These are phyloP conservation scores for Phymatocera aterrima DNA, from an alignment of 2,888 invertebrate genomes.

Conservation along the genomic window DNA sequence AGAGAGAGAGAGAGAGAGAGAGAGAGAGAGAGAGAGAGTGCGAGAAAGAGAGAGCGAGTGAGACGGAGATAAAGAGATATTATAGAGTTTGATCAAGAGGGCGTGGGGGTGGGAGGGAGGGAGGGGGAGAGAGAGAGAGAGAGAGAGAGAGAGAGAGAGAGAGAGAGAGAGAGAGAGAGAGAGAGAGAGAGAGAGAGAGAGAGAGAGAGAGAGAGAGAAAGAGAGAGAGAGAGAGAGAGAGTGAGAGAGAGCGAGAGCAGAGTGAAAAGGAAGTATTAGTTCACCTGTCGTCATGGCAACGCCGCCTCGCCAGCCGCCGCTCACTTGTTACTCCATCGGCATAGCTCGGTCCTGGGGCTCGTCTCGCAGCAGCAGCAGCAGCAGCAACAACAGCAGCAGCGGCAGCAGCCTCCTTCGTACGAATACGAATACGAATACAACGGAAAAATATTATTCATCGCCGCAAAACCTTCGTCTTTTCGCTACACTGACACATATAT, in stretches of 20 bases:
- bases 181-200: slow-evolving; percentile 22
- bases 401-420: slow-evolving; percentile 57
- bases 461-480: neutral
- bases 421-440: slow-evolving; percentile 60
- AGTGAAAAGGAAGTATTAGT: slow-evolving; percentile 63
- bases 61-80: neutral
- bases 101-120: neutral
- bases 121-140: neutral
- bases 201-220: slow-evolving; percentile 29
- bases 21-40: neutral
- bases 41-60: slow-evolving; percentile 19
- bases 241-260: slow-evolving; percentile 34
- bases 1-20: neutral
- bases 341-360: slow-evolving; percentile 65
- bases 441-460: slow-evolving; percentile 32
- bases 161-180: neutral
- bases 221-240: slow-evolving; percentile 31
- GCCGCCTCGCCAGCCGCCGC: slow-evolving; percentile 69
- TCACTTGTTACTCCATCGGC: slow-evolving; percentile 74
- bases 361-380: slow-evolving; percentile 66
- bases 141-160: neutral
- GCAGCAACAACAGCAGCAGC: neutral
- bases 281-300: slow-evolving; percentile 74
- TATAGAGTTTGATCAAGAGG: neutral
- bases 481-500: no score